Percentiles rank a stretch among this genome's conserved stretches.
phyloP scores from a whole-genome alignment of 2,113 vertebrate species.

The Megaceryle torquata region DNA sequence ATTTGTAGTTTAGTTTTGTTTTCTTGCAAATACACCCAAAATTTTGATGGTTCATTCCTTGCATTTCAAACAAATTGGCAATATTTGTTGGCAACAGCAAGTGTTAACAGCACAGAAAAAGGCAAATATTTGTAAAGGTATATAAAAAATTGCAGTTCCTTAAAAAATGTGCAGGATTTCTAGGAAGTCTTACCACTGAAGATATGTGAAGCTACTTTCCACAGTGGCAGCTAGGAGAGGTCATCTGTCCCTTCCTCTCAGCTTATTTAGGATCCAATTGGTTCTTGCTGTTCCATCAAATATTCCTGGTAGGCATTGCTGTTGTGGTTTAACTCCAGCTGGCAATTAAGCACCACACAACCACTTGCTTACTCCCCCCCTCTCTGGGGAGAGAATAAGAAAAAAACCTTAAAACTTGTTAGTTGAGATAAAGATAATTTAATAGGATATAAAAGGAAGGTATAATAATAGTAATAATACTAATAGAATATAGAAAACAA shows the following conservation, averaged over 20 bases:
- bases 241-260: not conserved
- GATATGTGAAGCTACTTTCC: rapidly evolving
- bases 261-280: not conserved
- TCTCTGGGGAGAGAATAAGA: not conserved
- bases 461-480: too few relatives aligned
- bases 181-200: not conserved
- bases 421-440: too few relatives aligned
- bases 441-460: too few relatives aligned
- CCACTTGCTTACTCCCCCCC: not conserved
- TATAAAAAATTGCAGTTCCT: not conserved
- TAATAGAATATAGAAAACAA: too few relatives aligned
- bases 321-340: not conserved
- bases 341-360: not conserved
- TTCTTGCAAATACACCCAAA: not conserved
- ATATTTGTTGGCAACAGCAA: not conserved
- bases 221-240: not conserved
- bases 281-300: not conserved
- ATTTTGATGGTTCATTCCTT: not conserved
- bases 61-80: not conserved
- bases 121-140: not conserved
- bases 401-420: not conserved
- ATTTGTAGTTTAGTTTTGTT: not conserved
- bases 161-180: not conserved
- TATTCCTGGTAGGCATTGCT: not conserved
- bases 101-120: not conserved